Base-by-base conservation (phyloP, 2,888 invertebrate species). In the Mimachlamys varia region DNA sequence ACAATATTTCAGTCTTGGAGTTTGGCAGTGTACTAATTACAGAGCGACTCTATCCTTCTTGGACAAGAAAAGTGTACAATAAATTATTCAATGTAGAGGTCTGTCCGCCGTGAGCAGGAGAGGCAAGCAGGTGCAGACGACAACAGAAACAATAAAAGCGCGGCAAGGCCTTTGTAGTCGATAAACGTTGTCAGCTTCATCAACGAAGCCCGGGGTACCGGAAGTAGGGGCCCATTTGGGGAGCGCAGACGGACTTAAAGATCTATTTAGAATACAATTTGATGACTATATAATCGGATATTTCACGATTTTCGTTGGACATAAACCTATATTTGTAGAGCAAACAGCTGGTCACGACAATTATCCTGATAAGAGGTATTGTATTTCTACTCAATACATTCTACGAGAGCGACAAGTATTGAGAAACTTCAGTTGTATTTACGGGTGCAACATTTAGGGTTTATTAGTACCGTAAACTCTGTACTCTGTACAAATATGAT, bases 11-110 rank as follows among this genome's bases (percentile, higher is more conserved):
- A 89, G 53, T 90, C 90, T 38, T 90, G 53, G 50, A 87, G 44
- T 90, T 89, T 88, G 89, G 50, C 90, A 89, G 87, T 90, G 90
- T 90, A 90, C 90, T 90, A 90, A 90, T 90, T 90, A 90, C 87
- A 87, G 62, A 33, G 53, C n/a, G 89, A 89, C 89, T 90, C 87
- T 89, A 89, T 90, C 89, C 89, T 89, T 49, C 62, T 87, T 44
- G 87, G 90, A 90, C 89, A 90, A 88, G 88, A 90, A 76, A 90
- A 87, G 87, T 76, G 62, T 90, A 87, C 90, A 88, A 90, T 90
- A 90, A 90, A 90, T 90, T 89, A 90, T 90, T 90, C 90, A 90
- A 76, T 89, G 89, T 90, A 90, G 87, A 89, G 90, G 90, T 89
- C 89, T 89, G 89, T 90, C 87, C 87, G 87, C 76, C 76, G 76